Base-by-base conservation (phyloP, 2,797 vertebrate genomes). In the Erethizon dorsatum region DNA sequence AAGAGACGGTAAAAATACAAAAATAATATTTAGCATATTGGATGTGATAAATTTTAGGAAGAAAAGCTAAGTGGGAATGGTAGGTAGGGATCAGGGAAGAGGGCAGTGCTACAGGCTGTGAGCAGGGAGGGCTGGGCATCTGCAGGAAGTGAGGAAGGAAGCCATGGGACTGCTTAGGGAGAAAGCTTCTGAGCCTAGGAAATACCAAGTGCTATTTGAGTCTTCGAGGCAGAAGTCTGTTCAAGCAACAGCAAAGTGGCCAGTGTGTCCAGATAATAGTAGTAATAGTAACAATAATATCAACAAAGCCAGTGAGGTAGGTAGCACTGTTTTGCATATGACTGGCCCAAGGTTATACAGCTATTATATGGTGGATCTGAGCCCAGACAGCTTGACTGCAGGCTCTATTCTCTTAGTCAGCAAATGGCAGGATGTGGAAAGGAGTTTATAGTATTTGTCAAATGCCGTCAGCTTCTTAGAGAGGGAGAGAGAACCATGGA, bases 271-370 rank as follows among this genome's bases (percentile, higher is more conserved):
- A 65, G 22, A 17, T 47, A 71, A 61, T 3, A 33, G 0, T 1
- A 26, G 28, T 15, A 8, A 2, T 59, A 28, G 0, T 54, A 37
- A 22, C 26, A 79, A 7, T 31, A 63, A 18, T 33, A 57, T 52
- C 18, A 85, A 4, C 8, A 89, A 77, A 69, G 50, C 6, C 61
- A 88, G 0, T 33, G 18, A 69, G 13, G 26, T 20, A 63, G 61
- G n/a, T 28, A 20, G 5, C 54, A 61, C 13, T 26, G 18, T 65
- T 82, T 96, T 90, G 45, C 54, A n/a, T 56, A 54, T 37, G 86
- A 95, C 65, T 94, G 6, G 26, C 59, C 26, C 65, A 95, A 88
- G 85, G 59, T 88, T 90, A 37, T 45, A n/a, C 2, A 85, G 80
- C 11, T 28, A 7, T 17, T 31, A 1, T 5, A 13, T 33, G 24